Evolutionary conservation across 2,888 invertebrate genomes (phyloP).

Genomic region (Thymelicus acteon): DNA sequence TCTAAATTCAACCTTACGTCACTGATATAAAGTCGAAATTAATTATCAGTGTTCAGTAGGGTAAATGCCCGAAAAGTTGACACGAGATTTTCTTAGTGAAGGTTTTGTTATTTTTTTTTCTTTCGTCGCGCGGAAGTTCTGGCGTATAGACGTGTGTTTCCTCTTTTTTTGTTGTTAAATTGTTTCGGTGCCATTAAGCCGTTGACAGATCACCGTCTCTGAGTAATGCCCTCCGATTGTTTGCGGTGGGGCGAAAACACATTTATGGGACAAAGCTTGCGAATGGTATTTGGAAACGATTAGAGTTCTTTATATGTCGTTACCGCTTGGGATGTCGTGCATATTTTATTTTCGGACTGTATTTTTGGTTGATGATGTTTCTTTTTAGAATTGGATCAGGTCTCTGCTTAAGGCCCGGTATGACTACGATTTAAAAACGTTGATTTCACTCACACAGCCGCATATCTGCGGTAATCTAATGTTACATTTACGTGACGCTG

Average conservation of each 20-base stretch:
- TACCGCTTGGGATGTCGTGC: neutral
- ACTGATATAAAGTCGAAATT: constrained; percentile 39
- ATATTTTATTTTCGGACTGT: neutral
- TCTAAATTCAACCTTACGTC: constrained; percentile 44
- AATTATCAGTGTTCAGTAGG: constrained; percentile 47
- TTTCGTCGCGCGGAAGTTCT: constrained; percentile 75
- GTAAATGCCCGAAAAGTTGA: constrained; percentile 61
- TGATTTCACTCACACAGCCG: too few species aligned
- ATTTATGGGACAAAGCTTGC: constrained; percentile 64
- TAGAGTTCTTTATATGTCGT: constrained; percentile 44
- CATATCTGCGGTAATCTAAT: too few species aligned
- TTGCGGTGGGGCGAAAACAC: constrained; percentile 55
- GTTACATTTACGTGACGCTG: too few species aligned
- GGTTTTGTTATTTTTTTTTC: constrained; percentile 73
- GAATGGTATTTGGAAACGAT: constrained; percentile 49
- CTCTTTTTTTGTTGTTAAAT: constrained; percentile 82
- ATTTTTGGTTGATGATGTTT: neutral
- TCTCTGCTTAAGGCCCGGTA: too few species aligned
- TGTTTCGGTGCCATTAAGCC: constrained; percentile 83
- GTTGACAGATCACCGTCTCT: constrained; percentile 80
- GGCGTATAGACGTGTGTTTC: constrained; percentile 79
- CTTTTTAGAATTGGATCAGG: too few species aligned
- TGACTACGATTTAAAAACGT: too few species aligned
- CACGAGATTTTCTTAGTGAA: constrained; percentile 66
- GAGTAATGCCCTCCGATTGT: constrained; percentile 78